Percentiles rank a stretch among this genome's conserved stretches.
Conservation (phyloP, 2,797 vertebrate species). For the Danio kyathit region DNA sequence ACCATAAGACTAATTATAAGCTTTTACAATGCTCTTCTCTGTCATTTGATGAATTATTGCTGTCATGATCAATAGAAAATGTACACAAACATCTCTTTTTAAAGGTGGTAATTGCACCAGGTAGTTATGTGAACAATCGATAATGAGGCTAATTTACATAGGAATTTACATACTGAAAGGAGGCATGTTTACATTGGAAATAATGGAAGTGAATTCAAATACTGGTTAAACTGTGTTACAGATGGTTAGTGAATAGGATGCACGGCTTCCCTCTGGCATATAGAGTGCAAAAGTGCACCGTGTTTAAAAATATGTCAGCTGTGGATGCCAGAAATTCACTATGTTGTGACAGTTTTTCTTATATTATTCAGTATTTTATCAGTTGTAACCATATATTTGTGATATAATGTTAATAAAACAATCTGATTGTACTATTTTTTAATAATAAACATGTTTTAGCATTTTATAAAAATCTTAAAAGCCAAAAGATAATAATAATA, state of each 20-base stretch:
- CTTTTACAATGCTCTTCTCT: background rate
- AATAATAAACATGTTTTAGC: background rate
- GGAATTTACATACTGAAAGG: background rate
- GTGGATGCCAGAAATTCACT: background rate
- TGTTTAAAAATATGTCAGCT: background rate
- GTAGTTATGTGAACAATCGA: background rate
- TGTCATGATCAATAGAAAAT: background rate
- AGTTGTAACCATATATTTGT: background rate
- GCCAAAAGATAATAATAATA: no score
- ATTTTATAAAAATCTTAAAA: background rate
- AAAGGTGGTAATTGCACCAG: background rate
- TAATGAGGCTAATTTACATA: slow-evolving; percentile 7
- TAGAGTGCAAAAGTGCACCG: background rate
- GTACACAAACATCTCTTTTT: slow-evolving; percentile 13
- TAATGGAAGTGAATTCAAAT: background rate
- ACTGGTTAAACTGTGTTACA: background rate
- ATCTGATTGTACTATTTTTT: no score
- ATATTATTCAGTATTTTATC: background rate
- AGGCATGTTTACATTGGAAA: background rate
- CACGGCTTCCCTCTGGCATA: background rate
- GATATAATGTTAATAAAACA: background rate
- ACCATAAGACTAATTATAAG: background rate
- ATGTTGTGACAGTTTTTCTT: background rate
- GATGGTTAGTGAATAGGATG: background rate
- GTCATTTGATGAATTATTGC: background rate